Evolutionary conservation across 2,888 invertebrate genomes (phyloP), one percentile per base, ranked within the genome.

Genomic region (Poecilobothrus nobilitatus): DNA sequence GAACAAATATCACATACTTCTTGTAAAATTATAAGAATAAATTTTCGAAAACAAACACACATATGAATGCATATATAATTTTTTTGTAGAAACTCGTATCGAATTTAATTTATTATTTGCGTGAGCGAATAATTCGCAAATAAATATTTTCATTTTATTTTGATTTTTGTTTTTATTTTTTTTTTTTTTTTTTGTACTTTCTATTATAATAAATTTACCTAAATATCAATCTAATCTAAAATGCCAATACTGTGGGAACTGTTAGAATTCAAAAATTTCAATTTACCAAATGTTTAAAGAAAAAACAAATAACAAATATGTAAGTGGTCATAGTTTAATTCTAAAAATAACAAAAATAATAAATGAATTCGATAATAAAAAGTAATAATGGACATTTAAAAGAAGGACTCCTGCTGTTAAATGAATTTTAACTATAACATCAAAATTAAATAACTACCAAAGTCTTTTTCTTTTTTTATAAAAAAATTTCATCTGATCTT

Each of bases 61-160:
- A 53, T 18, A 53, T 18, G 7, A 10, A 37, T 18, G 12, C 6
- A 1, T 53, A 53, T 53, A 6, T 53, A 53, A 18, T 9, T 53
- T 53, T 53, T 12, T 53, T 18, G n/a, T 53, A 53, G 6, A 53
- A 18, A 53, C 37, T 37, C 12, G 12, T 18, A 53, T 53, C n/a
- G n/a, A 53, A 15, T 53, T 18, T 18, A 53, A 53, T 53, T 53
- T 53, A 18, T 53, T n/a, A 53, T 53, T 53, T 53, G 53, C 53
- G 53, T 53, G 53, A 53, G 53, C 53, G 53, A 53, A 53, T 53
- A 53, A 53, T 53, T 53, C 53, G 53, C 53, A 53, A 53, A 53
- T 18, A 53, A 53, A 53, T 18, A 18, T 18, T 12, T 18, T 18
- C 15, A 53, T 18, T 6, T 8, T 53, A 2, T 18, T 53, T 53